phyloP scores from a whole-genome alignment of 2,113 vertebrate genomes.

The Daubentonia madagascariensis region DNA sequence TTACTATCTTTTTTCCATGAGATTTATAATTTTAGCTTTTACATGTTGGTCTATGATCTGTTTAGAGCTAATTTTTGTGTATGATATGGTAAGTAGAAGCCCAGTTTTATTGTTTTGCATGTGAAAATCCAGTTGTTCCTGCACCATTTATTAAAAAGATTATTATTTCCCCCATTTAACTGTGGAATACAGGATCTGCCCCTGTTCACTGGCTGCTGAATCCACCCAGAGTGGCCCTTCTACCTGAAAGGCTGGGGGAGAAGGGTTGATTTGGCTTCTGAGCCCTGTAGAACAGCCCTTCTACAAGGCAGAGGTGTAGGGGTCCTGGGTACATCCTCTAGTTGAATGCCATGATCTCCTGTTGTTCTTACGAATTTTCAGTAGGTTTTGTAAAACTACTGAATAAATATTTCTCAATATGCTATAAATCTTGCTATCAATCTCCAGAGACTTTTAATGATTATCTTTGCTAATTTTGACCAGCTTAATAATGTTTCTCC shows the following conservation, averaged over 20 bases:
- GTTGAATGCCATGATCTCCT: background rate
- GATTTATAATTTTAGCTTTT: background rate
- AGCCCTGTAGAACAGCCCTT: background rate
- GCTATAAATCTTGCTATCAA: background rate
- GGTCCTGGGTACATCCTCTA: background rate
- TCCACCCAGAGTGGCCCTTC: background rate
- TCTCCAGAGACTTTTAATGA: background rate
- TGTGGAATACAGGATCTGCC: background rate
- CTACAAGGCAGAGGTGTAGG: background rate
- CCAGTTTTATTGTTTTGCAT: background rate
- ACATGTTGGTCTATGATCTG: background rate
- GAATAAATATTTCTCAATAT: background rate
- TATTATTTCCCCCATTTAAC: background rate
- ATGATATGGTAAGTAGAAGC: background rate
- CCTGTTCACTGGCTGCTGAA: background rate
- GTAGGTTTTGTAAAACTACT: background rate
- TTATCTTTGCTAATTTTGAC: background rate
- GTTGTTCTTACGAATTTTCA: background rate
- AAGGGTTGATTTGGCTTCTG: background rate
- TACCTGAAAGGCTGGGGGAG: background rate
- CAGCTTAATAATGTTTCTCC: background rate
- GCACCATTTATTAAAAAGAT: background rate
- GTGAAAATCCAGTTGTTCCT: background rate
- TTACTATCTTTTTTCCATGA: background rate
- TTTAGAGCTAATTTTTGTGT: background rate